Evolutionary conservation across 2,888 invertebrate genomes (phyloP).

Genomic region (Aporophyla nigra): DNA sequence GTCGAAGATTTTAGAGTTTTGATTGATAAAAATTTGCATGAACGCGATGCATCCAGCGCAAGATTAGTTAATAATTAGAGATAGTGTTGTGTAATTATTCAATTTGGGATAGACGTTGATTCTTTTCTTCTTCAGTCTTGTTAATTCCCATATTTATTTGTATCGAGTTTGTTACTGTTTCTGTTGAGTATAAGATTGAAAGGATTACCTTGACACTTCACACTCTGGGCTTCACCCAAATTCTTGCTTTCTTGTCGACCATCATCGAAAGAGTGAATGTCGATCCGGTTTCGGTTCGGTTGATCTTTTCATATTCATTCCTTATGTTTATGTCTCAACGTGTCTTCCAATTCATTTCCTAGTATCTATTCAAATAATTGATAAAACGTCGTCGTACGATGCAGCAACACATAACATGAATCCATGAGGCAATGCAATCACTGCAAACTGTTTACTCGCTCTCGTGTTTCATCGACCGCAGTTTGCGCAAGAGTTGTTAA

Average conservation of each 20-base stretch:
- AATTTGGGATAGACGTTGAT: background rate
- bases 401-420: slow-evolving; percentile 26
- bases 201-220: background rate
- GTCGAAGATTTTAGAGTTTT: too few relatives aligned
- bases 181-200: background rate
- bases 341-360: background rate
- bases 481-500: slow-evolving; percentile 36
- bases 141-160: background rate
- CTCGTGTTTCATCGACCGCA: slow-evolving; percentile 30
- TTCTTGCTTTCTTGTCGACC: background rate
- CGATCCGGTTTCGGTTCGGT: background rate
- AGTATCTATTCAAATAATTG: background rate
- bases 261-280: background rate
- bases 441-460: slow-evolving; percentile 33
- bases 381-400: background rate
- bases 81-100: background rate
- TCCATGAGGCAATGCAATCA: slow-evolving; percentile 11
- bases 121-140: background rate
- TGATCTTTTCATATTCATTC: background rate
- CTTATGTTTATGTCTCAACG: background rate
- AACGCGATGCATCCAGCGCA: background rate
- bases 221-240: background rate
- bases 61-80: background rate
- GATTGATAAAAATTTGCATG: too few relatives aligned
- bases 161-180: background rate